Percentiles rank a stretch among this genome's conserved stretches.
Conservation (phyloP, 2,888 invertebrate species). For the Caenorhabditis zanzibari region DNA sequence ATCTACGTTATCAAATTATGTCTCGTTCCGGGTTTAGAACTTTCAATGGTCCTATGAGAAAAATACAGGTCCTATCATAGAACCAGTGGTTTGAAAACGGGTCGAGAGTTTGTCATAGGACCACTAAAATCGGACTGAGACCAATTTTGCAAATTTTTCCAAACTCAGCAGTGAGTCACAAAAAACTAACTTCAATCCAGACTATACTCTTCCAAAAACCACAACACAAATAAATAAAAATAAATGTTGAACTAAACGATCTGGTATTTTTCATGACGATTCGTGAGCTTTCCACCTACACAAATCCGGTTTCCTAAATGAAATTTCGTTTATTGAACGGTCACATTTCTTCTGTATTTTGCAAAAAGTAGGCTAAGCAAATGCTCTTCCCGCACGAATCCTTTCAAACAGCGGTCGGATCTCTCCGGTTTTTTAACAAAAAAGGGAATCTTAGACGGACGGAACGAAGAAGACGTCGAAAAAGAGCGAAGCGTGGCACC, state of each 20-base stretch:
- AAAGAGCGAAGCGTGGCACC: constrained; percentile 42
- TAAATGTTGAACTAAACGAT: not conserved
- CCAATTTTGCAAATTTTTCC: no score
- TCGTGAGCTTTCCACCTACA: constrained; percentile 45
- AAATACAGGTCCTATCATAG: no score
- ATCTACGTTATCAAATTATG: no score
- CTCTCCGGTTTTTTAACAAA: not conserved
- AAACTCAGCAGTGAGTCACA: no score
- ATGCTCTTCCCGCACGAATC: constrained; percentile 45
- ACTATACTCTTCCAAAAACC: not conserved
- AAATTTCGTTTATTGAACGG: constrained; percentile 1
- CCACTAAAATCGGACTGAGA: no score
- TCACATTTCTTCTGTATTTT: constrained; percentile 15
- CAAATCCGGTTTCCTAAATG: constrained; percentile 45
- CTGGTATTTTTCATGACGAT: constrained; percentile 13
- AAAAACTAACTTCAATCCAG: not conserved
- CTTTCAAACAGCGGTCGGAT: not conserved
- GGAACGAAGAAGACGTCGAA: constrained; percentile 8
- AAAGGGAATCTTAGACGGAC: not conserved
- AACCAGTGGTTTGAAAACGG: no score
- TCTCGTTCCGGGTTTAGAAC: no score
- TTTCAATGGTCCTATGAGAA: no score
- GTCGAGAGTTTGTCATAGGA: no score
- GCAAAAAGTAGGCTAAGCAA: constrained; percentile 56
- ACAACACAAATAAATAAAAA: not conserved